phyloP scores from a whole-genome alignment of 2,113 vertebrate genomes.

The Sinocyclocheilus anophthalmus region DNA sequence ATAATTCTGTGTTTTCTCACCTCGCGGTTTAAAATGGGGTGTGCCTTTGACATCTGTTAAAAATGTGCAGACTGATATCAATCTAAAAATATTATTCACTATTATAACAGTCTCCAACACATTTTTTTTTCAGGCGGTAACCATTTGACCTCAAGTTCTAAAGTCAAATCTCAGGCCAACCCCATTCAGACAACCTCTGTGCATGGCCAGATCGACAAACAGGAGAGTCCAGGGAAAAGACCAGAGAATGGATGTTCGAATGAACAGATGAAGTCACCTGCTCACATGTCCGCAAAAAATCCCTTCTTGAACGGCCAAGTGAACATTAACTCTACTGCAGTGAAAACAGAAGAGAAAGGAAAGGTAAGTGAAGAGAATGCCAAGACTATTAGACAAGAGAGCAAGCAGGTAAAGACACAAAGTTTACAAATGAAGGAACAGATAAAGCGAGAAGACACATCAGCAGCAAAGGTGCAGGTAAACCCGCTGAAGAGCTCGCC shows the following conservation, averaged over 20 bases:
- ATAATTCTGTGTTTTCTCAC: too few relatives aligned
- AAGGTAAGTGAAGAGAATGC: conserved; percentile 28
- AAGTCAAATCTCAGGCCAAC: conserved; percentile 57
- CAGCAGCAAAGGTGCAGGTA: conserved; percentile 21
- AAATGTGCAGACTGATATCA: neutral
- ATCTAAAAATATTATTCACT: neutral
- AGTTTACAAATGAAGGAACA: conserved; percentile 42
- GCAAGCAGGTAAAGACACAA: conserved; percentile 53
- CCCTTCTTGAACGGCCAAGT: conserved; percentile 52
- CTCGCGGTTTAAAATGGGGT: neutral
- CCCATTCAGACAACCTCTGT: neutral
- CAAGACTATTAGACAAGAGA: conserved; percentile 42
- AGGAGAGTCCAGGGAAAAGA: conserved; percentile 38
- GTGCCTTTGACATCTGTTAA: neutral
- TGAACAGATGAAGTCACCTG: conserved; percentile 48
- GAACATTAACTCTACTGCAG: neutral
- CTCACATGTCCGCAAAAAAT: conserved; percentile 47
- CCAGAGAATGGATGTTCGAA: conserved; percentile 47
- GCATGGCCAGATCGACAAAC: conserved; percentile 42
- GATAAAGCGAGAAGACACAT: conserved; percentile 42
- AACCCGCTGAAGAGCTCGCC: conserved; percentile 4
- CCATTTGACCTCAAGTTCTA: conserved; percentile 43
- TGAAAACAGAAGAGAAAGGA: conserved; percentile 46
- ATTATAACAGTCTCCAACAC: neutral
- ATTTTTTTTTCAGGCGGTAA: conserved; percentile 1